Conservation (phyloP, 2,113 vertebrate genomes). For the Toxotes chatareus region DNA sequence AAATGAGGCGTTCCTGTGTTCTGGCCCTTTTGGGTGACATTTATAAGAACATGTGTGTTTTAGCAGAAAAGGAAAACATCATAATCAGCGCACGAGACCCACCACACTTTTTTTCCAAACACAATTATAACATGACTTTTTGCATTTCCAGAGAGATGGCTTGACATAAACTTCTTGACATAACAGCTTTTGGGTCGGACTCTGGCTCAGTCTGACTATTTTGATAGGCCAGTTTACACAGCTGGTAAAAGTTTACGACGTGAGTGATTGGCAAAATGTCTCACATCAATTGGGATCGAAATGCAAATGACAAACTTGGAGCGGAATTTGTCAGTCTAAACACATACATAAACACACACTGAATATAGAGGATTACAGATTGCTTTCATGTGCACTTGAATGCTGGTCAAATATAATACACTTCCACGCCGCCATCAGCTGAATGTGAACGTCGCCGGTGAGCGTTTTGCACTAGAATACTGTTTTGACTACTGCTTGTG, state of each 20-base stretch:
- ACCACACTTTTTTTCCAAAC: background rate
- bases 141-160: conserved; percentile 28
- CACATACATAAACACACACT: background rate
- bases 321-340: conserved; percentile 2
- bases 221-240: conserved; percentile 48
- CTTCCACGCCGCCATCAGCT: conserved; percentile 58
- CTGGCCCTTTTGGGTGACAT: conserved; percentile 2
- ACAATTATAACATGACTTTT: conserved; percentile 5
- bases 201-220: background rate
- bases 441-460: conserved; percentile 45
- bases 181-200: background rate
- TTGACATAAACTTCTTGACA: conserved; percentile 35
- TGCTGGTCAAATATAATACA: background rate
- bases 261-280: conserved; percentile 18
- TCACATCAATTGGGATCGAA: background rate
- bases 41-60: conserved; percentile 14
- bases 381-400: background rate
- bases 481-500: conserved; percentile 71
- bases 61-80: conserved; percentile 26
- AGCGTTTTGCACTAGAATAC: conserved; percentile 19
- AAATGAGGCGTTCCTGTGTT: conserved; percentile 21
- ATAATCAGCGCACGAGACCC: conserved; percentile 13
- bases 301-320: conserved; percentile 22
- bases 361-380: conserved; percentile 2
- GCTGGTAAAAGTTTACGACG: conserved; percentile 44